Percentiles rank a stretch among this genome's conserved stretches.
Evolutionary conservation across 2,888 invertebrate species (phyloP).

Genomic region (Nemotelus nigrinus): DNA sequence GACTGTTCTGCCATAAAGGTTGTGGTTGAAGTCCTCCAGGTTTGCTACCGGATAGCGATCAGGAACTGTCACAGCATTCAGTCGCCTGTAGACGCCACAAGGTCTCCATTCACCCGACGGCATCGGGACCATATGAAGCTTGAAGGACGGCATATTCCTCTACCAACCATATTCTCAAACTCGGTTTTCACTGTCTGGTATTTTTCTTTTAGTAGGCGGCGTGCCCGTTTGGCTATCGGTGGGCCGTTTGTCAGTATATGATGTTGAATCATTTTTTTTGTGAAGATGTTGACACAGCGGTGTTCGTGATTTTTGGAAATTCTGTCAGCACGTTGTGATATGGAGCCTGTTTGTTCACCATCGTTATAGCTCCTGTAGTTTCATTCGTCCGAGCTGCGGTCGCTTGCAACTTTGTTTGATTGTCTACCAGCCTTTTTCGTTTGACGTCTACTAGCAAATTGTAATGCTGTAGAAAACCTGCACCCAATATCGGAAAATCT

Average conservation of each 20-base stretch:
- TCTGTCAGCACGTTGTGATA: constrained; percentile 1
- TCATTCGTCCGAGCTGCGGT: background rate
- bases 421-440: background rate
- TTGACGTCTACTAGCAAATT: constrained; percentile 15
- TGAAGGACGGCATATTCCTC: constrained; percentile 61
- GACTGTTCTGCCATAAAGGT: constrained; percentile 53
- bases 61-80: constrained; percentile 52
- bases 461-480: background rate
- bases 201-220: background rate
- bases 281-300: background rate
- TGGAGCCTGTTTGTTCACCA: background rate
- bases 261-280: background rate
- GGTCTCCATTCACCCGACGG: constrained; percentile 55
- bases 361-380: background rate
- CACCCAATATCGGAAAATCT: background rate
- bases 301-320: background rate
- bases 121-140: no score
- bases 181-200: background rate
- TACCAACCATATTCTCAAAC: background rate
- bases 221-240: background rate
- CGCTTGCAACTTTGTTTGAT: background rate
- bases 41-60: constrained; percentile 20
- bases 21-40: constrained; percentile 28
- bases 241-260: constrained; percentile 14
- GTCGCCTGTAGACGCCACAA: constrained; percentile 57